Evolutionary conservation across 2,888 invertebrate genomes (phyloP), one percentile per base, ranked within the genome.

Genomic region (Dryobotodes eremita): DNA sequence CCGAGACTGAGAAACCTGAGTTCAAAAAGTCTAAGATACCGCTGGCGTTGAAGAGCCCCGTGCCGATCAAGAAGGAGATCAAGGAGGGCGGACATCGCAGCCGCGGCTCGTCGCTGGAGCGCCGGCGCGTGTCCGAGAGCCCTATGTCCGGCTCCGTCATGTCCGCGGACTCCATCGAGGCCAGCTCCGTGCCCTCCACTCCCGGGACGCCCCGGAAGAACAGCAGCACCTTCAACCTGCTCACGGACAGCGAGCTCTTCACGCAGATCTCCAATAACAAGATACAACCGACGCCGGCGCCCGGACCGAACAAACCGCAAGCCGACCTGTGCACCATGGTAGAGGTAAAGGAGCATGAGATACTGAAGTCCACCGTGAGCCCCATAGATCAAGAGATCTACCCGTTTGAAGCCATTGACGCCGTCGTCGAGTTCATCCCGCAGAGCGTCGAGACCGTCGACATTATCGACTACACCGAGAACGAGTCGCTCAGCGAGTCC

Each of bases 311-410:
- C 23, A 88, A 85, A 15, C 82, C 86, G 11, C 89, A 87, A 68
- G 78, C 87, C 20, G 92, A 94, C 73, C 82, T 96, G 11, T 97
- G 97, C 73, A 97, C 97, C 86, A 96, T 98, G 85, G 98, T 98
- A 23, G 98, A 97, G 90, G 97, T 98, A 1, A 97, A 97, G 84
- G 98, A 97, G 90, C 97, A 97, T 90, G 98, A 98, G 93, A 98
- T 98, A 71, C 94, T 97, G 1, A 98, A 98, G 91, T 97, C 98
- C 26, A 97, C 97, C 79, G 97, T 98, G 46, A 91, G 91, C 75
- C 92, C 94, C 26, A 89, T 91, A n/a, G 94, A 95, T 71, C 93
- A 94, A 89, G 97, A 97, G 86, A 94, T 97, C 36, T 95, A 96
- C 82, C 97, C 97, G 0, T 96, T 97, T 0, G 97, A 97, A 79